These are phyloP conservation scores for Channa maculata DNA, from an alignment of 2,113 vertebrate species.

Conservation along the genomic window DNA sequence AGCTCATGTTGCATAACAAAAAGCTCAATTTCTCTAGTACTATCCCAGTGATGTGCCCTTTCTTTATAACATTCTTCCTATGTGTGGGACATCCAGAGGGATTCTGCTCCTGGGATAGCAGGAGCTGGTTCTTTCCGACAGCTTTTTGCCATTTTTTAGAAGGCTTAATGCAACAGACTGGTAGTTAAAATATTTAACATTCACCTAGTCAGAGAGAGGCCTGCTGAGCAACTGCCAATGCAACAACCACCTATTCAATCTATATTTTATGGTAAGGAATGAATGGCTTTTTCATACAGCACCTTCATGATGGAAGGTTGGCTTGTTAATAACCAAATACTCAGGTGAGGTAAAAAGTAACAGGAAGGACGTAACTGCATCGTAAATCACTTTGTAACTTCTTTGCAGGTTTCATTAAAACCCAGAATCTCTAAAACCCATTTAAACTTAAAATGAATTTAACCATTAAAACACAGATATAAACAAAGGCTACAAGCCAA, in stretches of 20 bases:
- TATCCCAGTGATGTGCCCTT: neutral
- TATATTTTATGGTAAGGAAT: slow-evolving; percentile 72
- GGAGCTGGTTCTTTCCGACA: slow-evolving; percentile 33
- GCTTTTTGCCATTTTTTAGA: slow-evolving; percentile 33
- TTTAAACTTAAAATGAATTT: neutral
- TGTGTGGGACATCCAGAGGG: neutral
- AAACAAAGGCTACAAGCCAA: neutral
- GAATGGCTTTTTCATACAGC: slow-evolving; percentile 62
- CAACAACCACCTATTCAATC: slow-evolving; percentile 55
- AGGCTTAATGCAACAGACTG: slow-evolving; percentile 43
- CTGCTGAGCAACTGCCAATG: slow-evolving; percentile 44
- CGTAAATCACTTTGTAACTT: no score
- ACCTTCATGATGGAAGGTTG: slow-evolving; percentile 12
- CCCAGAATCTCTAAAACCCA: neutral
- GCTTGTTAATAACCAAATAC: slow-evolving; percentile 27
- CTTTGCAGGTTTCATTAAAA: neutral
- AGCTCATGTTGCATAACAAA: slow-evolving; percentile 1
- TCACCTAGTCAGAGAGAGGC: slow-evolving; percentile 48
- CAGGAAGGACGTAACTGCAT: slow-evolving; percentile 9
- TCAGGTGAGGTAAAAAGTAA: slow-evolving; percentile 24
- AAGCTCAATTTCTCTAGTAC: neutral
- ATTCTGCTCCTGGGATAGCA: slow-evolving; percentile 9
- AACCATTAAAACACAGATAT: neutral
- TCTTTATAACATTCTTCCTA: neutral
- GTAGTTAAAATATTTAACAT: slow-evolving; percentile 66